These are phyloP conservation scores for Microctonus brassicae DNA, from an alignment of 2,888 invertebrate genomes.

Conservation along the genomic window DNA sequence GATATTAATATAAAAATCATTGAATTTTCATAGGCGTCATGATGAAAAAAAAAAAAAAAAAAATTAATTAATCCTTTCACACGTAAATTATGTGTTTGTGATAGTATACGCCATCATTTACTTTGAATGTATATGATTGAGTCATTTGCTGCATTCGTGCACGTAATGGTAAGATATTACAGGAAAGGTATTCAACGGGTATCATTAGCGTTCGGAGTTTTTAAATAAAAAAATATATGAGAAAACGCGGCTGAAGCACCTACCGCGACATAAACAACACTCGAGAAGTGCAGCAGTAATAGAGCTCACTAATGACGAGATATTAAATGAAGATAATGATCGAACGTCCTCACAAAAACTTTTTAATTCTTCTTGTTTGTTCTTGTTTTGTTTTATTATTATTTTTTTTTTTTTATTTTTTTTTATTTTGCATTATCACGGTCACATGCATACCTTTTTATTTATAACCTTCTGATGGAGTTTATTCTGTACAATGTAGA, in stretches of 20 bases:
- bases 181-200: constrained; percentile 18
- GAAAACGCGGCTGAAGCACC: constrained; percentile 17
- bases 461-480: neutral
- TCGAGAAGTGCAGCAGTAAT: constrained; percentile 56
- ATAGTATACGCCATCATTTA: neutral
- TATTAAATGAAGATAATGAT: constrained; percentile 70
- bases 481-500: neutral
- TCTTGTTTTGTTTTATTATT: constrained; percentile 2
- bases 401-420: neutral
- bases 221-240: constrained; percentile 44
- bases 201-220: constrained; percentile 26
- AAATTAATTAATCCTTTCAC: neutral
- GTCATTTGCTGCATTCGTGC: constrained; percentile 54
- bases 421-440: neutral
- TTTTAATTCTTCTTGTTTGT: constrained; percentile 38
- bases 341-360: constrained; percentile 37
- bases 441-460: neutral
- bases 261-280: constrained; percentile 63
- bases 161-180: constrained; percentile 35
- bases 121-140: constrained; percentile 60
- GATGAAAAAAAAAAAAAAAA: constrained; percentile 1
- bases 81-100: neutral
- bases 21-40: neutral
- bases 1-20: constrained; percentile 3
- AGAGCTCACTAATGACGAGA: constrained; percentile 68